Evolutionary conservation across 2,888 invertebrate species (phyloP), one percentile per base, ranked within the genome.

Genomic region (Aleiodes alternator): DNA sequence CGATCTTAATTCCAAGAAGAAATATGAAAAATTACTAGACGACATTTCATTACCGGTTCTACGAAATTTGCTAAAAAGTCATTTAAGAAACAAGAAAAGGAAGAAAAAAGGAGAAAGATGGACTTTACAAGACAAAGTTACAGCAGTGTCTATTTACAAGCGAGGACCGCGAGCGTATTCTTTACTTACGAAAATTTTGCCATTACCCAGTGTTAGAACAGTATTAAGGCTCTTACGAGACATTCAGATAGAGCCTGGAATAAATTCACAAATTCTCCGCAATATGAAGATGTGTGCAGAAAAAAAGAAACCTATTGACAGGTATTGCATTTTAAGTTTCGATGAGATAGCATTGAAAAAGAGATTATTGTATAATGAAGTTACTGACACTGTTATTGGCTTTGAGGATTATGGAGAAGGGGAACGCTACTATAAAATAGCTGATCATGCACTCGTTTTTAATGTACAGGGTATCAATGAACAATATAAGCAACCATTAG

Each of bases 101-200:
- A 9, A 5, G 9, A n/a, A n/a, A 53, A 1, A 53, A 16, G 53
- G 53, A 53, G 9, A 8, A 16, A 3, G 53, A 53, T 53, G 53
- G 80, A n/a, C n/a, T n/a, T n/a, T n/a, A n/a, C n/a, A n/a, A n/a
- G 82, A n/a, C n/a, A 82, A 81, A 76, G 68, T 73, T 51, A 80
- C 80, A 61, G 81, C 81, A 38, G 72, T 81, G 9, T 80, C 83
- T 3, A 64, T 82, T 1, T 81, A 78, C 53, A 82, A 83, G 70
- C 38, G 79, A 70, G 81, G 80, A 43, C 82, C 82, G 23, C 76
- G 77, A 23, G 66, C 81, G 1, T 82, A 83, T 57, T 69, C 70
- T 57, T 82, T 79, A 59, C 57, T 82, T 8, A 68, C 66, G 34
- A 68, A 74, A 9, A 73, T 78, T 72, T 80, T 81, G 73, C 70